phyloP scores from a whole-genome alignment of 2,113 vertebrate genomes.

The Caranx melampygus region DNA sequence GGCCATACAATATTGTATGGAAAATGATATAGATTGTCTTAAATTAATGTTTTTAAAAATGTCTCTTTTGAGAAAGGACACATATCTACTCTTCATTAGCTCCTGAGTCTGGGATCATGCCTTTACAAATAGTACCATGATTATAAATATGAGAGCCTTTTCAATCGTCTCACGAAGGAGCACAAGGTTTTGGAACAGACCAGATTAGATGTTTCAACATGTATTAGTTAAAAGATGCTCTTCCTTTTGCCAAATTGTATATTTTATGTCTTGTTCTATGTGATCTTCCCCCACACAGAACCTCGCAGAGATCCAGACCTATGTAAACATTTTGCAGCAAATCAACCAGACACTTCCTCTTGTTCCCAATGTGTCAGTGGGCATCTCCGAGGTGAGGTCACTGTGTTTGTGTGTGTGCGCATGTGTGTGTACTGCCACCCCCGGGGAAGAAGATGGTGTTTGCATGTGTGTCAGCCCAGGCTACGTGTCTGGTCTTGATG shows the following conservation, averaged over 20 bases:
- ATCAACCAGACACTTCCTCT: slow-evolving; percentile 90
- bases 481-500: slow-evolving; percentile 48
- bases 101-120: neutral
- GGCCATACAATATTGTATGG: slow-evolving; percentile 18
- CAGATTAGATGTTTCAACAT: neutral
- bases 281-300: slow-evolving; percentile 83
- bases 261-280: neutral
- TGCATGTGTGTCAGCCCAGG: slow-evolving; percentile 56
- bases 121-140: slow-evolving; percentile 4
- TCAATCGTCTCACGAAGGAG: neutral
- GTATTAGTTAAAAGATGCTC: neutral
- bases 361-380: slow-evolving; percentile 79
- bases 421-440: slow-evolving; percentile 13
- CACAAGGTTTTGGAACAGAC: neutral
- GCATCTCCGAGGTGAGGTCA: slow-evolving; percentile 88
- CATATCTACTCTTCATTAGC: slow-evolving; percentile 28
- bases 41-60: slow-evolving; percentile 31
- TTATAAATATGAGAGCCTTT: slow-evolving; percentile 20
- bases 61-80: neutral
- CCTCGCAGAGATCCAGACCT: slow-evolving; percentile 95
- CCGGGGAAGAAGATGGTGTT: slow-evolving; percentile 37
- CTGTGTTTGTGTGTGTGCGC: slow-evolving; percentile 34
- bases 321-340: slow-evolving; percentile 92
- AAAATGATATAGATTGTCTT: slow-evolving; percentile 15
- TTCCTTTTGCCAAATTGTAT: neutral